These are phyloP conservation scores for Cirrhinus mrigala DNA, from an alignment of 2,797 vertebrate species.

Conservation along the genomic window DNA sequence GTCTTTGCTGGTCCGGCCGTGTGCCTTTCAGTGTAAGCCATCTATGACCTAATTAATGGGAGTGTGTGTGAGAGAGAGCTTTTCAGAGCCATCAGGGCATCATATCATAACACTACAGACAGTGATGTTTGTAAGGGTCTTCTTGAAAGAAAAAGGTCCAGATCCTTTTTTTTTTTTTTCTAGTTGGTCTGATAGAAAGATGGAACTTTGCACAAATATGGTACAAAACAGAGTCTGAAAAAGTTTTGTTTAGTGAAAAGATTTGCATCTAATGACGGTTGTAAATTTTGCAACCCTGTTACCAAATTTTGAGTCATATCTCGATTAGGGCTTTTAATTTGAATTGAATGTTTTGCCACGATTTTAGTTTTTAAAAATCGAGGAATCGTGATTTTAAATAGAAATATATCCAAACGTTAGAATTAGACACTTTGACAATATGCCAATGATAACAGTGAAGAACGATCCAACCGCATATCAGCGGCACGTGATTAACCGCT, in stretches of 20 bases:
- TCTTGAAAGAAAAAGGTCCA: neutral
- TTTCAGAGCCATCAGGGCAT: slow-evolving; percentile 21
- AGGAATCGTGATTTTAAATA: too few species aligned
- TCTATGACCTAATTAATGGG: slow-evolving; percentile 46
- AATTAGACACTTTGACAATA: too few species aligned
- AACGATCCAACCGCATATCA: too few species aligned
- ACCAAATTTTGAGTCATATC: neutral
- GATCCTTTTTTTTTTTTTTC: neutral
- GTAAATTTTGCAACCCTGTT: neutral
- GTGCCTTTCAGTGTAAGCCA: slow-evolving; percentile 26
- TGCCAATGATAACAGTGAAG: too few species aligned
- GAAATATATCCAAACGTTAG: too few species aligned
- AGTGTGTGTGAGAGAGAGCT: slow-evolving; percentile 18
- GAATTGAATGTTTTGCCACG: too few species aligned
- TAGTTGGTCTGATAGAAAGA: neutral
- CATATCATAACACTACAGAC: slow-evolving; percentile 22
- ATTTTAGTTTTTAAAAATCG: too few species aligned
- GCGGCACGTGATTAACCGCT: too few species aligned
- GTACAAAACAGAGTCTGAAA: neutral
- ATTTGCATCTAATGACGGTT: neutral
- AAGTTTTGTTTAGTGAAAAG: neutral
- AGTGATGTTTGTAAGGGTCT: slow-evolving; percentile 23
- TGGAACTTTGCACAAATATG: neutral
- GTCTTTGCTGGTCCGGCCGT: slow-evolving; percentile 25
- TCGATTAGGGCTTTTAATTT: too few species aligned